Evolutionary conservation across 2,888 invertebrate species (phyloP).

Genomic region (Pristionchus entomophagus): DNA sequence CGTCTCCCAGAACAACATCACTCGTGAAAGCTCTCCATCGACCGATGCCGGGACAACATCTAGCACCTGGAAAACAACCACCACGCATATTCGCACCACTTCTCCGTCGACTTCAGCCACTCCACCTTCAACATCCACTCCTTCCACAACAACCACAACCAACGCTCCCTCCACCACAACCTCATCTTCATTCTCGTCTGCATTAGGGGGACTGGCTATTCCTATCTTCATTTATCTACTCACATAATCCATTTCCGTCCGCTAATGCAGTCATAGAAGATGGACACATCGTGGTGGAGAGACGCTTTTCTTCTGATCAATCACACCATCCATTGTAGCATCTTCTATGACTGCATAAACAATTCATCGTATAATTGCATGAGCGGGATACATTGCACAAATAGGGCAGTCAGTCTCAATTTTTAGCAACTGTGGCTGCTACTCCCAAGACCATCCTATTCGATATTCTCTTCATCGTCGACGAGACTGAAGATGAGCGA

Average conservation of each 20-base stretch:
- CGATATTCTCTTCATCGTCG: conserved; percentile 39
- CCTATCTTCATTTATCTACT: neutral
- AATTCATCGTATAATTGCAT: neutral
- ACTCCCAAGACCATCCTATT: conserved; percentile 42
- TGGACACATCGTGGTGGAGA: neutral
- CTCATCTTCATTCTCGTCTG: neutral
- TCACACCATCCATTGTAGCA: neutral
- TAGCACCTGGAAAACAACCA: neutral
- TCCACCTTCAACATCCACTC: neutral
- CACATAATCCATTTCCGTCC: too few species aligned
- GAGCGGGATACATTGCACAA: neutral
- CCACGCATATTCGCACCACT: neutral
- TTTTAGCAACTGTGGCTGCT: conserved; percentile 16
- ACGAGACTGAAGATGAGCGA: neutral
- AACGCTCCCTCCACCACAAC: neutral
- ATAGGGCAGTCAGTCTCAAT: neutral
- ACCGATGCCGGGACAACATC: neutral
- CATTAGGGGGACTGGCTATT: neutral
- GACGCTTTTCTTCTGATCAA: neutral
- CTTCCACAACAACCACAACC: neutral
- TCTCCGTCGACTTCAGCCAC: neutral
- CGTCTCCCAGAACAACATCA: too few species aligned
- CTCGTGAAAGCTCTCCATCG: neutral
- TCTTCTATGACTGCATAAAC: conserved; percentile 18
- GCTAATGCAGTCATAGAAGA: neutral